Evolutionary conservation across 2,113 vertebrate genomes (phyloP).

Genomic region (Malurus alboscapulatus): DNA sequence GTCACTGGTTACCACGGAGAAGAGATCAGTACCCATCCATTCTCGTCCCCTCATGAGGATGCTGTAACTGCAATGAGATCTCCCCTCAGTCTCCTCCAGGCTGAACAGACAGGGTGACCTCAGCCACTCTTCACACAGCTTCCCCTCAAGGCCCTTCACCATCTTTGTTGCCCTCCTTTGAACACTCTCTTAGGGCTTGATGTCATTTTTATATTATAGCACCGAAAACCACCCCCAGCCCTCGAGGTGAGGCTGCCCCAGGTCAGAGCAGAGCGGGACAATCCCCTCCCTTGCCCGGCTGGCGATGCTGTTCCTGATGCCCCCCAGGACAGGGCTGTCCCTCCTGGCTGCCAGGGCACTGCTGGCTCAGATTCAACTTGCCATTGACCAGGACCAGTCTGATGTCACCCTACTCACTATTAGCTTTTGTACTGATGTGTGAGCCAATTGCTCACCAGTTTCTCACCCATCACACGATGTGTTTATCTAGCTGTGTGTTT

Average conservation of each 20-base stretch:
- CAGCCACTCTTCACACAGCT: accelerated
- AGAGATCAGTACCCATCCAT: not conserved
- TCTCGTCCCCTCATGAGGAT: not conserved
- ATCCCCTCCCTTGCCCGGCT: accelerated
- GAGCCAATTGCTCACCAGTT: not conserved
- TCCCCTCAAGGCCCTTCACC: not conserved
- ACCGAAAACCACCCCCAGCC: accelerated
- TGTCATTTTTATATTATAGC: not conserved
- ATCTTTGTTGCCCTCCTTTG: not conserved
- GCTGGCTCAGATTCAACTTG: accelerated
- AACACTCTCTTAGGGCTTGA: not conserved
- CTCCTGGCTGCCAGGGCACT: not conserved
- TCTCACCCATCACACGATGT: not conserved
- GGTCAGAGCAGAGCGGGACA: accelerated
- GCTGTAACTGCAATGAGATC: not conserved
- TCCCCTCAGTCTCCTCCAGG: not conserved
- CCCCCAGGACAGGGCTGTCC: accelerated
- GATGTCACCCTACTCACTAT: not conserved
- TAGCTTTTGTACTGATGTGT: accelerated
- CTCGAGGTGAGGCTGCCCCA: accelerated
- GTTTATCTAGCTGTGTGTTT: not conserved
- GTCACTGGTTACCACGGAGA: not conserved
- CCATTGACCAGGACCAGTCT: accelerated
- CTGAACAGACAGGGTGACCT: not conserved
- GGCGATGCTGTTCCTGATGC: not conserved